phyloP scores from a whole-genome alignment of 2,797 vertebrate species.

The Crax fasciolata region DNA sequence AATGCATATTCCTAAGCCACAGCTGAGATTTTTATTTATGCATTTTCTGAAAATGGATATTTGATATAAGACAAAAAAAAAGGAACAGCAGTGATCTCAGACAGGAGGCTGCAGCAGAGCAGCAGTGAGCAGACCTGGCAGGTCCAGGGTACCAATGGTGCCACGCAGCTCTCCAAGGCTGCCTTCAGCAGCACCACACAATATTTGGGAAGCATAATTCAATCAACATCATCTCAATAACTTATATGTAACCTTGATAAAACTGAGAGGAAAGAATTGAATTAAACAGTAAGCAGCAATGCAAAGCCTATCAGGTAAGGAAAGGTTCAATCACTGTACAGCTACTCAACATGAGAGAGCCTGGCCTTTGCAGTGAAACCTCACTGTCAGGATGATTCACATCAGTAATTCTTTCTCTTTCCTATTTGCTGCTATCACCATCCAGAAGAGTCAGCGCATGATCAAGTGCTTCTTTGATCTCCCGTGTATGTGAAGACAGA shows the following conservation, averaged over 20 bases:
- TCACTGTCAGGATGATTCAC: not conserved
- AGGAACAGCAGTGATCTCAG: not conserved
- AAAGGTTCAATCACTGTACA: not conserved
- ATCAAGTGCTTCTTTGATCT: conserved; percentile 41
- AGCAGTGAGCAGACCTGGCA: accelerated
- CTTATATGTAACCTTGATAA: not conserved
- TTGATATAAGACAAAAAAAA: not conserved
- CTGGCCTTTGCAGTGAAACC: not conserved
- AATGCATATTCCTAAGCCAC: not conserved
- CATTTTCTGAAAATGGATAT: not conserved
- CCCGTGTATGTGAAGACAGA: conserved; percentile 53
- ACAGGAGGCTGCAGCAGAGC: not conserved
- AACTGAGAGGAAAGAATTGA: not conserved
- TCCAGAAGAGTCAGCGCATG: not conserved
- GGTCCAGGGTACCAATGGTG: no score
- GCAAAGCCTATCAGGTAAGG: not conserved
- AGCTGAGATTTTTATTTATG: not conserved
- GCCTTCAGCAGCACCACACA: not conserved
- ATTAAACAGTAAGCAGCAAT: not conserved
- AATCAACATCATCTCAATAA: not conserved
- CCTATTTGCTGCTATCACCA: not conserved
- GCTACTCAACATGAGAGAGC: not conserved
- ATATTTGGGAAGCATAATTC: not conserved
- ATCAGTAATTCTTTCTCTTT: not conserved
- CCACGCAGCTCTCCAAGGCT: not conserved